phyloP scores from a whole-genome alignment of 2,113 vertebrate species.

The Hemichromis elongatus region DNA sequence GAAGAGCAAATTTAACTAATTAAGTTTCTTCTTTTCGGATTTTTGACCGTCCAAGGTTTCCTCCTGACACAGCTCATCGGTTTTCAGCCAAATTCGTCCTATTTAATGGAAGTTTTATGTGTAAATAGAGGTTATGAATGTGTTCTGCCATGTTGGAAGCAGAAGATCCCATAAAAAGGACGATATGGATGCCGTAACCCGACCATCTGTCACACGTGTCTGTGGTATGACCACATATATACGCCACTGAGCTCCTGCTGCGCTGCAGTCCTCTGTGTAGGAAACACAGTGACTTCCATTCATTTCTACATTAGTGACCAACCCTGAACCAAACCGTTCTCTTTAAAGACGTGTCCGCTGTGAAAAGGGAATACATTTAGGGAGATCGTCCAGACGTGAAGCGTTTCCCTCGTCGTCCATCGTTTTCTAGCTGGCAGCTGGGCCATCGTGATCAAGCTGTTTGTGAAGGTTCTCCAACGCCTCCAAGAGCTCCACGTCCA shows the following conservation, averaged over 20 bases:
- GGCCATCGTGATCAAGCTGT: neutral
- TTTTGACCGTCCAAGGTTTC: neutral
- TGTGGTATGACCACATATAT: slow-evolving; percentile 7
- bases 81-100: neutral
- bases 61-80: neutral
- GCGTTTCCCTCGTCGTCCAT: neutral
- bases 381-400: neutral
- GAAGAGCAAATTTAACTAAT: neutral
- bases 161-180: slow-evolving; percentile 14
- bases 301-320: neutral
- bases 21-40: neutral
- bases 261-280: neutral
- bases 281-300: neutral
- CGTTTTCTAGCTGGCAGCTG: neutral
- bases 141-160: neutral
- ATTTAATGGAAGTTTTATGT: neutral
- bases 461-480: too few relatives aligned
- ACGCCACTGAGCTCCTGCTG: slow-evolving; percentile 21
- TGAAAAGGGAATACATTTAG: fast-evolving
- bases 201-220: slow-evolving; percentile 46
- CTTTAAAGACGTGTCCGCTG: neutral
- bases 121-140: neutral
- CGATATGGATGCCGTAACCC: slow-evolving; percentile 29
- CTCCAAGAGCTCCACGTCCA: neutral
- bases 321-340: neutral